A percentile compares a stretch with the other conserved stretches of the same genome.
These are phyloP conservation scores for Acanthosepion esculentum DNA, from an alignment of 2,888 invertebrate genomes.

Conservation along the genomic window DNA sequence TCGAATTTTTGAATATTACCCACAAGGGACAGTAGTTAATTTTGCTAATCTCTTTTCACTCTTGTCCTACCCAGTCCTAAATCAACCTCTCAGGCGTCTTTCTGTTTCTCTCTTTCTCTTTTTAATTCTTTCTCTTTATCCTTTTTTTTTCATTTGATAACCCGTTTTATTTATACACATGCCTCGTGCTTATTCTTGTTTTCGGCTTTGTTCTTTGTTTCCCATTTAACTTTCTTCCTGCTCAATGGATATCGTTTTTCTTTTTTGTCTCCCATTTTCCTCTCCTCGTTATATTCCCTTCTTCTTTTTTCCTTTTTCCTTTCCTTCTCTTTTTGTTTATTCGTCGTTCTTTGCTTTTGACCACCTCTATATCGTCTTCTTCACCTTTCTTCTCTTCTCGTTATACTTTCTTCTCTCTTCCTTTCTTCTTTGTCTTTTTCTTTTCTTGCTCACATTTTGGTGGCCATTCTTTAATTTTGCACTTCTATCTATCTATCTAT, in stretches of 20 bases:
- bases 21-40: background rate
- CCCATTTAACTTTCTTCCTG: too few species aligned
- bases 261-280: too few species aligned
- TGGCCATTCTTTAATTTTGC: background rate
- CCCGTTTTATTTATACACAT: too few species aligned
- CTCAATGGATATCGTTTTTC: too few species aligned
- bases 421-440: background rate
- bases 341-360: too few species aligned
- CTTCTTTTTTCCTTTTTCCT: too few species aligned
- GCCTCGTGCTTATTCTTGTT: too few species aligned
- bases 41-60: background rate
- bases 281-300: too few species aligned
- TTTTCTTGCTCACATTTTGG: background rate
- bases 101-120: background rate
- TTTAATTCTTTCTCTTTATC: background rate
- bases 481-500: too few species aligned
- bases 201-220: too few species aligned
- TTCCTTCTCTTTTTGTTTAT: too few species aligned
- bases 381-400: background rate
- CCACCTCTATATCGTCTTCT: too few species aligned
- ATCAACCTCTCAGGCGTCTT: background rate
- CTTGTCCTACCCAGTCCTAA: background rate
- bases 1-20: background rate
- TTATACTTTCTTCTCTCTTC: background rate
- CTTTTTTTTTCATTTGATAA: background rate